These are phyloP conservation scores for Cecidostiba fungosa DNA, from an alignment of 2,888 invertebrate genomes.

Conservation along the genomic window DNA sequence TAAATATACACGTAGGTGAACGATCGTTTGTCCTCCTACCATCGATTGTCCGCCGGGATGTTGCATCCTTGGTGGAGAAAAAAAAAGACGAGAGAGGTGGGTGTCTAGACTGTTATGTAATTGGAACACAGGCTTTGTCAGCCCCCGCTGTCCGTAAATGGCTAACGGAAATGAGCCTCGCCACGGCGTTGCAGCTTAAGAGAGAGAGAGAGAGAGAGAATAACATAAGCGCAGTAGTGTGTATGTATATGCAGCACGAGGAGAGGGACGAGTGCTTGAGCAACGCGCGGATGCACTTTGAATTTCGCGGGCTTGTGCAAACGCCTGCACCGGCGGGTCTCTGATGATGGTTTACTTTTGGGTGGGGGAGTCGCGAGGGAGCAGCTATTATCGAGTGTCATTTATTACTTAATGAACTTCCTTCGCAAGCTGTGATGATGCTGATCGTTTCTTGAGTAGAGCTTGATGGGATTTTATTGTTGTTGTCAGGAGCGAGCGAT, in stretches of 20 bases:
- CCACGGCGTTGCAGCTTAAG: slow-evolving; percentile 21
- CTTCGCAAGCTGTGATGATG: slow-evolving; percentile 12
- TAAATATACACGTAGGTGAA: slow-evolving; percentile 73
- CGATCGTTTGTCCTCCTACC: slow-evolving; percentile 78
- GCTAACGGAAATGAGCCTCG: slow-evolving; percentile 75
- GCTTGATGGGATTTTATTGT: no score
- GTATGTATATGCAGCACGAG: not conserved
- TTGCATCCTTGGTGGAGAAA: slow-evolving; percentile 73
- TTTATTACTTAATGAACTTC: slow-evolving; percentile 59
- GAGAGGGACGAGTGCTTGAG: slow-evolving; percentile 23
- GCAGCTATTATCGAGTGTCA: slow-evolving; percentile 58
- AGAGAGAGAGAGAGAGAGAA: not conserved
- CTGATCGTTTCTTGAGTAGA: not conserved
- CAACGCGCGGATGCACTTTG: slow-evolving; percentile 48
- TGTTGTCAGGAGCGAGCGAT: no score
- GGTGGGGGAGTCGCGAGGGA: no score
- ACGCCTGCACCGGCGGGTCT: not conserved
- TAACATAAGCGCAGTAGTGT: slow-evolving; percentile 21
- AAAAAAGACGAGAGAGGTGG: slow-evolving; percentile 73
- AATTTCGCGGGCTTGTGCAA: slow-evolving; percentile 60
- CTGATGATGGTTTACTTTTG: not conserved
- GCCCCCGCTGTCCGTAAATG: slow-evolving; percentile 78
- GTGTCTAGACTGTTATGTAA: slow-evolving; percentile 76
- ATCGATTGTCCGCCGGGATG: slow-evolving; percentile 74
- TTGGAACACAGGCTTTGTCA: slow-evolving; percentile 79